Evolutionary conservation across 2,113 vertebrate genomes (phyloP), one percentile per base, ranked within the genome.

Genomic region (Enhydra lutris): DNA sequence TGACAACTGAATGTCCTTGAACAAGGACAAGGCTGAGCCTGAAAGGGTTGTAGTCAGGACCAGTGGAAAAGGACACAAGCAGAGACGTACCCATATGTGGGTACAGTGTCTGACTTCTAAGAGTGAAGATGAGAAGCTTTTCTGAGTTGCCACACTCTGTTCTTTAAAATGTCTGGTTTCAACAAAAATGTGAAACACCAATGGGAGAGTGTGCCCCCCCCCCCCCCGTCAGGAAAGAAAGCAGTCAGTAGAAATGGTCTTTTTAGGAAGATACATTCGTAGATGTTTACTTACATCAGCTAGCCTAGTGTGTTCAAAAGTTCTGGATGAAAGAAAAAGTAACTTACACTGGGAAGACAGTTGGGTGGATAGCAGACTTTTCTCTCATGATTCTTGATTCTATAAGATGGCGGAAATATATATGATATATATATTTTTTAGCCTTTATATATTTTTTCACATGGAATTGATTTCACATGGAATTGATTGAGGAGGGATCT

Each of bases 381-480:
- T 63, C 65, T 78, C 52, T 74, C 18, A 34, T 12, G 65, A 9
- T 83, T 91, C 26, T 95, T 83, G 65, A 89, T 34, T 74, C 83
- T 81, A 63, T 67, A 83, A 50, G 63, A 47, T 85, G 39, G 55
- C 39, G 10, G 71, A 39, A 13, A 42, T 73, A 6, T 39, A 13
- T 73, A 24, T 59, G 20, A 36, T 36, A 26, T 29, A 45, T 11
- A 23, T 69, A 45, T 89, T 36, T 79, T 61, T 85, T 71, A 83
- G 78, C 9, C 4, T 73, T 82, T 71, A 15, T 3, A 2, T 61
- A 76, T 42, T 93, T 52, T 63, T 82, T 34, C 11, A 21, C 24
- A 20, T 94, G 39, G 71, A 81, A 50, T 76, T 85, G 14, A 81
- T 95, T 96, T 81, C 45, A 47, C 45, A 47, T 47, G 45, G 45